Conservation (phyloP, 2,888 invertebrate species). For the Agriopis leucophaearia region DNA sequence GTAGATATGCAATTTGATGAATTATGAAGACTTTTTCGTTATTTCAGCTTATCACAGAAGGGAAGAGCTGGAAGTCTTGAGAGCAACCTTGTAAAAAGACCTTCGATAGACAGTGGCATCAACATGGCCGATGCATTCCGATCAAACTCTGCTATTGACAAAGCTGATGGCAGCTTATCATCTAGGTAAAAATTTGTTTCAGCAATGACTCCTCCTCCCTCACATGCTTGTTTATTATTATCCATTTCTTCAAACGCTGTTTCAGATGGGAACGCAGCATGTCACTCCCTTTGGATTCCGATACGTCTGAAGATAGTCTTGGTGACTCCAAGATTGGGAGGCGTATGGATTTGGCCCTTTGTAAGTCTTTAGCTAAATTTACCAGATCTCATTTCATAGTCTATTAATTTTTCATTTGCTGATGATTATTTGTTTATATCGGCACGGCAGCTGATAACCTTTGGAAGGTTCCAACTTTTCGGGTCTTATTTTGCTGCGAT, state of each 20-base stretch:
- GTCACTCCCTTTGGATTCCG: conserved; percentile 88
- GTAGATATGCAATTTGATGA: too few species aligned
- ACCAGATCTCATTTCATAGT: conserved; percentile 61
- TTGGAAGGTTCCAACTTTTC: conserved; percentile 57
- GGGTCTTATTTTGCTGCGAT: conserved; percentile 62
- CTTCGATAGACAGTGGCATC: conserved; percentile 93
- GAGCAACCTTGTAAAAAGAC: conserved; percentile 88
- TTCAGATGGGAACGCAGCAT: conserved; percentile 90
- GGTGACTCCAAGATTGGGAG: conserved; percentile 84
- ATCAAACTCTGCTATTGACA: conserved; percentile 80
- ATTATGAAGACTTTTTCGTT: neutral
- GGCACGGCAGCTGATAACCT: conserved; percentile 79
- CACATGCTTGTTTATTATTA: conserved; percentile 8
- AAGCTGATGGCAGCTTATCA: conserved; percentile 75
- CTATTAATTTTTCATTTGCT: conserved; percentile 82
- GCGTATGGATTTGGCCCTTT: conserved; percentile 94
- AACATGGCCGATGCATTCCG: conserved; percentile 88
- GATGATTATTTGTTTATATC: conserved; percentile 81
- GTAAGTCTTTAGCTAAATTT: conserved; percentile 86
- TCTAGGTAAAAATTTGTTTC: conserved; percentile 68
- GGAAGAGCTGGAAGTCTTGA: conserved; percentile 76
- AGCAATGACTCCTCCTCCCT: neutral
- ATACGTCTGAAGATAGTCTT: conserved; percentile 79
- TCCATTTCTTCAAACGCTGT: conserved; percentile 38
- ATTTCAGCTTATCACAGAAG: conserved; percentile 82